Evolutionary conservation across 2,113 vertebrate genomes (phyloP).

Genomic region (Odocoileus hemionus): DNA sequence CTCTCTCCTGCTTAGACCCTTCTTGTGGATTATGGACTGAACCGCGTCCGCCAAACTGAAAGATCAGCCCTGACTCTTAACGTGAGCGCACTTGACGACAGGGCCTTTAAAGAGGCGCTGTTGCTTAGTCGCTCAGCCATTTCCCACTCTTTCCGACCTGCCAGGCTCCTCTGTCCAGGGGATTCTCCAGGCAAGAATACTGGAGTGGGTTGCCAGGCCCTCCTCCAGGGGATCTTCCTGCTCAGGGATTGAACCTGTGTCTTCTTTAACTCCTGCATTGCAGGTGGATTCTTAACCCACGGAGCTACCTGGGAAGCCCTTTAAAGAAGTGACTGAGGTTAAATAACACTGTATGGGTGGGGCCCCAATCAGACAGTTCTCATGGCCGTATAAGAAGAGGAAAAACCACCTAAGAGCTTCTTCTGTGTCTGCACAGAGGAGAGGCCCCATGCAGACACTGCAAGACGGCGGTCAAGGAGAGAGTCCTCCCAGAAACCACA

Average conservation of each 20-base stretch:
- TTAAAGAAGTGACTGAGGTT: neutral
- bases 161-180: neutral
- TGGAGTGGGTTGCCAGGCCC: neutral
- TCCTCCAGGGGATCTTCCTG: neutral
- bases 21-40: neutral
- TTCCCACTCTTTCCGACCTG: accelerated
- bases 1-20: neutral
- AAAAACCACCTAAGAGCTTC: neutral
- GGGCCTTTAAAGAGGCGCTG: neutral
- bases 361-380: neutral
- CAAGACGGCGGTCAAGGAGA: neutral
- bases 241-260: neutral
- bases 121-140: neutral
- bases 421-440: accelerated
- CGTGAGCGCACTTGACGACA: neutral
- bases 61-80: no score
- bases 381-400: neutral
- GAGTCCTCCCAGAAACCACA: neutral
- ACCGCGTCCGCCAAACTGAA: neutral
- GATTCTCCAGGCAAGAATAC: neutral
- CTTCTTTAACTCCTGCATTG: neutral
- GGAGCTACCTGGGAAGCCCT: neutral
- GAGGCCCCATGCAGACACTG: neutral
- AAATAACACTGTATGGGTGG: neutral
- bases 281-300: neutral